Percentiles rank a stretch among this genome's conserved stretches.
Conservation (phyloP, 1,140 invertebrate genomes). For the Ridgeia piscesae region DNA sequence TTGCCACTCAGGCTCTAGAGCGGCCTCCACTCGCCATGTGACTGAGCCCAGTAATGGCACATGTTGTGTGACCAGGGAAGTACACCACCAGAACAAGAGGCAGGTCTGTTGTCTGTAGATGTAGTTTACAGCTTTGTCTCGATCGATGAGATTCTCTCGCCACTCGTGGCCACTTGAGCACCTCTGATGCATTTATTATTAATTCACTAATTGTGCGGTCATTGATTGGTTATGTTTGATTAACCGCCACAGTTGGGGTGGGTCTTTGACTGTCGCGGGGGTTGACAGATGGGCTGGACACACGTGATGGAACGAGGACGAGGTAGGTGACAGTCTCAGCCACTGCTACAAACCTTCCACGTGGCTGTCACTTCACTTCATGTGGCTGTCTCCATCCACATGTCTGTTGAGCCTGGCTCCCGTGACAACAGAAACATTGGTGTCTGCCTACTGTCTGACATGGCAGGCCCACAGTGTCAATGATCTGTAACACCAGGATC, state of each 20-base stretch:
- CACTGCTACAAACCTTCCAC: too few species aligned
- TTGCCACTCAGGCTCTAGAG: background rate
- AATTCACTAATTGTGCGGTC: background rate
- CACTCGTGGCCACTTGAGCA: too few species aligned
- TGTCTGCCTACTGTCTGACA: background rate
- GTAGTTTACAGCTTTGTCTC: background rate
- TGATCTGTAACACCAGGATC: background rate
- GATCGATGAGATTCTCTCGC: background rate
- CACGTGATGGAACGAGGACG: background rate
- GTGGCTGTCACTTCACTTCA: too few species aligned
- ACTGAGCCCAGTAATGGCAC: background rate
- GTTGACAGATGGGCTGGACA: background rate
- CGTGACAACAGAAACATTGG: background rate
- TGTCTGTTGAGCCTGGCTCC: too few species aligned
- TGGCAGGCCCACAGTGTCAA: background rate
- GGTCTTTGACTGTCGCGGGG: background rate
- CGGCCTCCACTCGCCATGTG: background rate
- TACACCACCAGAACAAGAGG: background rate
- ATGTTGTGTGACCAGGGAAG: background rate
- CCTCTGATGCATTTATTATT: background rate
- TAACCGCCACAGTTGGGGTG: background rate
- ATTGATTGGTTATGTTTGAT: slow-evolving; percentile 2
- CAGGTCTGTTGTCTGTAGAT: background rate
- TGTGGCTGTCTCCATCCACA: too few species aligned
- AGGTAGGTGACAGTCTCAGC: too few species aligned